Evolutionary conservation across 2,797 vertebrate genomes (phyloP), one percentile per base, ranked within the genome.

Genomic region (Tragelaphus oryx): DNA sequence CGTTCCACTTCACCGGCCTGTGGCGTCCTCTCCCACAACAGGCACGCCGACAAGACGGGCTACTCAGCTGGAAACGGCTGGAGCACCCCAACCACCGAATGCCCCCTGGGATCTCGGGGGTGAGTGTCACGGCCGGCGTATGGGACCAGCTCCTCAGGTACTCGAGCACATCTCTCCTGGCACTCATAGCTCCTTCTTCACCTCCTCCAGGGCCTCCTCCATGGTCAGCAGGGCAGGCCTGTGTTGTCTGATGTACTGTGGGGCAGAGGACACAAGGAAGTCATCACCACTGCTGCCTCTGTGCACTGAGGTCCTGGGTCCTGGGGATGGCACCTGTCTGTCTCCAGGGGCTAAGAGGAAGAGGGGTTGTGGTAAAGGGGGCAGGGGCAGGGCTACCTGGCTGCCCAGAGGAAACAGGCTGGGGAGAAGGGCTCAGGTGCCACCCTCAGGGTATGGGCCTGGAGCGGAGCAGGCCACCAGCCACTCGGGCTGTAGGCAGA

Each of bases 241-340:
- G 97, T 98, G 98, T 28, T 79, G 96, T 28, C 37, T 96, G 87
- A 99, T 99, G 81, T 98, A 99, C 99, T 99, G 97, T 4, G 86
- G 81, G 94, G 89, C 46, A 52, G n/a, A 91, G n/a, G 33, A 65
- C 78, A 96, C 5, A 3, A 13, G 5, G 6, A 8, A 0, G 1
- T 78, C 80, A 7, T 85, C 68, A 90, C 16, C n/a, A 26, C 14
- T 0, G 11, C 14, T 17, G 9, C 76, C 59, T 33, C 33, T 2
- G 30, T 11, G 62, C 17, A 1, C 44, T 13, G 46, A 44, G n/a
- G 33, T 46, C 59, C 28, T 14, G 75, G 93, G 28, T 11, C 6
- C 62, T 54, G 22, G n/a, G 65, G 57, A 13, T 0, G 2, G 88
- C 68, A 22, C 20, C 20, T 1, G 2, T 68, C 44, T 54, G 50